phyloP scores from a whole-genome alignment of 30 jellyfish, hydroid and myxozoan genomes.

The Clytia hemisphaerica region DNA sequence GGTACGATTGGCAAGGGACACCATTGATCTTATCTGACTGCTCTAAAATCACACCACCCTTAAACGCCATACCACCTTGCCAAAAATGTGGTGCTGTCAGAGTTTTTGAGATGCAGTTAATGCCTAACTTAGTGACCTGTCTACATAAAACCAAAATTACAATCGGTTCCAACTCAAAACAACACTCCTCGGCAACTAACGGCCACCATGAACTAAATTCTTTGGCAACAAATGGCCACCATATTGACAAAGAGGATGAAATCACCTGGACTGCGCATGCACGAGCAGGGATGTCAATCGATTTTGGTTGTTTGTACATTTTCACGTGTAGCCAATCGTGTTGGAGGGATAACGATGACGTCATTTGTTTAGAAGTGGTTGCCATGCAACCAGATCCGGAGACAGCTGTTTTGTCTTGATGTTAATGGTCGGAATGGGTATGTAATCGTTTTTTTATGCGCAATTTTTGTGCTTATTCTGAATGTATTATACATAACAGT shows the following conservation, averaged over 20 bases:
- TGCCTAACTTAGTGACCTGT: conserved; percentile 60
- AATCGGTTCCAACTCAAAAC: too few species aligned
- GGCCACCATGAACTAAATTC: too few species aligned
- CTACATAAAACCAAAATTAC: conserved; percentile 10
- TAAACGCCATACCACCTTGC: conserved; percentile 42
- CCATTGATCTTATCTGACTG: conserved; percentile 39
- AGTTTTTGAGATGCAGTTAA: conserved; percentile 65
- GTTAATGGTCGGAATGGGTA: not conserved
- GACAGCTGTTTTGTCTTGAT: not conserved
- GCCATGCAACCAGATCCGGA: conserved; percentile 61
- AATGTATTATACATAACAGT: too few species aligned
- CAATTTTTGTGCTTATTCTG: too few species aligned
- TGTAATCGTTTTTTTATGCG: too few species aligned
- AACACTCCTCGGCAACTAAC: too few species aligned
- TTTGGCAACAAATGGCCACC: too few species aligned
- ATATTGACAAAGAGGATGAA: not conserved
- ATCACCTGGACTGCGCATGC: not conserved
- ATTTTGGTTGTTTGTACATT: conserved; percentile 57
- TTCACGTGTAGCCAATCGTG: conserved; percentile 60
- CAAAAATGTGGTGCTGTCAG: conserved; percentile 49
- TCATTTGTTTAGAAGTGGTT: conserved; percentile 30
- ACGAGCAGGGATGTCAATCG: conserved; percentile 20
- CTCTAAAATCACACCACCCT: conserved; percentile 16
- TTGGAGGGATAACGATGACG: conserved; percentile 19
- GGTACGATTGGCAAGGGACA: conserved; percentile 41